Percentiles rank a stretch among this genome's conserved stretches.
These are phyloP conservation scores for Neodon shergylaensis DNA, from an alignment of 2,113 vertebrate genomes.

Conservation along the genomic window DNA sequence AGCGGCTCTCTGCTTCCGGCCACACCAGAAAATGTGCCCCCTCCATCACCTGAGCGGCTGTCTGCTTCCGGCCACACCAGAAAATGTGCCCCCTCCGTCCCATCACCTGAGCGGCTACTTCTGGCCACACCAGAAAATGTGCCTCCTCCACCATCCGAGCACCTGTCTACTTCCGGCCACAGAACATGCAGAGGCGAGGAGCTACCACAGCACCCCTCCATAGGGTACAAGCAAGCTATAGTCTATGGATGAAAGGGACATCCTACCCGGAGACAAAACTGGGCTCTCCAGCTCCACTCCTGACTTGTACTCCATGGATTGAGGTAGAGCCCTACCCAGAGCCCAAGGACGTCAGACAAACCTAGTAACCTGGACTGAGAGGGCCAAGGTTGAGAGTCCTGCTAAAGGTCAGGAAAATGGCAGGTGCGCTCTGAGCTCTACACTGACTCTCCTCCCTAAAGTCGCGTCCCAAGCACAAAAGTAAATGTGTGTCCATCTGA, in stretches of 20 bases:
- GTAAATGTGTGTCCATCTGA: not conserved
- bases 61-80: too few species aligned
- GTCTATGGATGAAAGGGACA: too few species aligned
- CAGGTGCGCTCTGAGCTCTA: not conserved
- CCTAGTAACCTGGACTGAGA: not conserved
- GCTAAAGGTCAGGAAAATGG: not conserved
- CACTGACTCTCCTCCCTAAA: not conserved
- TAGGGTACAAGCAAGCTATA: not conserved
- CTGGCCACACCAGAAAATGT: too few species aligned
- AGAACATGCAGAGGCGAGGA: too few species aligned
- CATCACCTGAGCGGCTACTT: too few species aligned
- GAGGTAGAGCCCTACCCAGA: not conserved
- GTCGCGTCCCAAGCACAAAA: not conserved
- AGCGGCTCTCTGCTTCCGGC: too few species aligned
- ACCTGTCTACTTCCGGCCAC: not conserved
- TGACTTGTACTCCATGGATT: too few species aligned
- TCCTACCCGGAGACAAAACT: not conserved
- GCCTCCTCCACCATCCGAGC: too few species aligned
- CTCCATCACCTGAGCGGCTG: too few species aligned
- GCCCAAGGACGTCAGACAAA: not conserved
- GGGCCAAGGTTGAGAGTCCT: too few species aligned
- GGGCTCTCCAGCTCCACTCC: not conserved
- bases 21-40: too few species aligned
- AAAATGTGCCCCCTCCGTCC: too few species aligned
- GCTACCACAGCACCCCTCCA: rapidly evolving